Percentiles rank a stretch among this genome's conserved stretches.
Conservation (phyloP, 2,888 invertebrate species). For the Pyrochroa serraticornis region DNA sequence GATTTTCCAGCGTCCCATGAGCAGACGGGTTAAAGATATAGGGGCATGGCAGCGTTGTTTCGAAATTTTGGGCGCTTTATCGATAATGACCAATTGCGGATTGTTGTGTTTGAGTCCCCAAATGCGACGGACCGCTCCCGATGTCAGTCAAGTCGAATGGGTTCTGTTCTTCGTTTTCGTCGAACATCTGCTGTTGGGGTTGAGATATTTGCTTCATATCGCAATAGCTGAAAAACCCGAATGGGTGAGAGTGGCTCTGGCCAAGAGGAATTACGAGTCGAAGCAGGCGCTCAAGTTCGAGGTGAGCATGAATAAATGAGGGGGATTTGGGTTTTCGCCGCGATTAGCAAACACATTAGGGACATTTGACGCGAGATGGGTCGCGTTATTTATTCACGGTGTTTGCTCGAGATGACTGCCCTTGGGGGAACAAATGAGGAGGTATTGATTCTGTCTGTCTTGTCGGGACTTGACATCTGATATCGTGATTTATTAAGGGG, state of each 20-base stretch:
- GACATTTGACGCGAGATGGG: neutral
- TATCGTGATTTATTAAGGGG: too few species aligned
- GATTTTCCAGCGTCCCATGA: slow-evolving; percentile 71
- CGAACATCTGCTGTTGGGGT: slow-evolving; percentile 71
- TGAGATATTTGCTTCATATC: slow-evolving; percentile 70
- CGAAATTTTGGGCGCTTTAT: slow-evolving; percentile 70
- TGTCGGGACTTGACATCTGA: too few species aligned
- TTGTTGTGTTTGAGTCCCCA: slow-evolving; percentile 72
- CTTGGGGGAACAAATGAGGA: too few species aligned
- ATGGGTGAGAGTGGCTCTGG: slow-evolving; percentile 68
- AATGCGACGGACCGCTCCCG: slow-evolving; percentile 55
- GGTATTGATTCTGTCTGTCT: too few species aligned
- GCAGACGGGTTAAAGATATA: slow-evolving; percentile 69
- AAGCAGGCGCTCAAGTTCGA: slow-evolving; percentile 68
- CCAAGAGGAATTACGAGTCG: slow-evolving; percentile 67
- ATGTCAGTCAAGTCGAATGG: slow-evolving; percentile 57
- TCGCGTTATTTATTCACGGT: neutral
- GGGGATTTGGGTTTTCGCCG: neutral
- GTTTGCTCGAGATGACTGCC: too few species aligned
- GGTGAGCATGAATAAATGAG: slow-evolving; percentile 45
- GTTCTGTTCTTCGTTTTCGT: slow-evolving; percentile 69
- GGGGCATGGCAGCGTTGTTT: slow-evolving; percentile 80
- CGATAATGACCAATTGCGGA: slow-evolving; percentile 77
- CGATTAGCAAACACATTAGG: neutral
- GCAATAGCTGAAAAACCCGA: slow-evolving; percentile 74